Conservation (phyloP, 1,140 invertebrate genomes). For the Oppia nitens region DNA sequence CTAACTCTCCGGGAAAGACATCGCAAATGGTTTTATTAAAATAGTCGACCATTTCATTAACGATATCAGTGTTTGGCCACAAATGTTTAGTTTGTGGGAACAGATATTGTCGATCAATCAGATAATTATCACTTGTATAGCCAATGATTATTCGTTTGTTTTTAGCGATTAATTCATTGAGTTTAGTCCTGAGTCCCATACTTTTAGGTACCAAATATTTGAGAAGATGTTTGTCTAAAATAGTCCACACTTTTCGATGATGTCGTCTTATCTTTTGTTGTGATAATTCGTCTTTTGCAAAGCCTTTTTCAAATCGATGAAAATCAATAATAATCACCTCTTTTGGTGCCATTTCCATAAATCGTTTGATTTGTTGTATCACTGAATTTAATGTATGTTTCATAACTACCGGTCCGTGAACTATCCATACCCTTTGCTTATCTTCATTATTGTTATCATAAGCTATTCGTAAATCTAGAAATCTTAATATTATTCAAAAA, state of each 20-base stretch:
- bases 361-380: conserved; percentile 22
- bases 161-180: conserved; percentile 35
- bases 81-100: conserved; percentile 36
- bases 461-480: conserved; percentile 25
- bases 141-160: conserved; percentile 37
- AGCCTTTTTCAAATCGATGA: conserved; percentile 25
- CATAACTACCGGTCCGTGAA: conserved; percentile 23
- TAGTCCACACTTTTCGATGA: conserved; percentile 33
- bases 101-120: background rate
- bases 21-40: conserved; percentile 22
- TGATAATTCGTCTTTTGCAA: conserved; percentile 8
- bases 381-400: conserved; percentile 23
- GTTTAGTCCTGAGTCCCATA: conserved; percentile 15
- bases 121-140: conserved; percentile 29
- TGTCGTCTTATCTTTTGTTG: conserved; percentile 13
- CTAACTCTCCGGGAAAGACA: background rate
- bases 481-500: conserved; percentile 13
- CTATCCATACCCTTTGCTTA: conserved; percentile 25
- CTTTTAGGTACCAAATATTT: conserved; percentile 19
- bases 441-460: conserved; percentile 19
- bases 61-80: conserved; percentile 40
- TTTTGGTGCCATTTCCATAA: conserved; percentile 21
- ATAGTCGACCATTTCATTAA: conserved; percentile 32
- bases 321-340: conserved; percentile 28
- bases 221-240: conserved; percentile 28